phyloP scores from a whole-genome alignment of 2,797 vertebrate species.

The Gymnodraco acuticeps region DNA sequence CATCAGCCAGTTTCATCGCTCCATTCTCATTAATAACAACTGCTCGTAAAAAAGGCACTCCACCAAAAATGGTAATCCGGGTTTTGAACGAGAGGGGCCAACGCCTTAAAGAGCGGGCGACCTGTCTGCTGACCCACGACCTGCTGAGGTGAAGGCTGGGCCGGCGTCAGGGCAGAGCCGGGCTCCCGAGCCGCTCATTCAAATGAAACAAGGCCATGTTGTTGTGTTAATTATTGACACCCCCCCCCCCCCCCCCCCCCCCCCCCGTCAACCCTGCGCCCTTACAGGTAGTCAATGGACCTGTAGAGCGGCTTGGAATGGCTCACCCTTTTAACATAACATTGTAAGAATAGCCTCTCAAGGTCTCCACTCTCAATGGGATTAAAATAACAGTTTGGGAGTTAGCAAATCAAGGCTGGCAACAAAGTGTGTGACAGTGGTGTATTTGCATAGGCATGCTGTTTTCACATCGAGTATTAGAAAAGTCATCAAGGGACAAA shows the following conservation, averaged over 20 bases:
- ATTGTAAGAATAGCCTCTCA: conserved; percentile 78
- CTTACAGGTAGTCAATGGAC: conserved; percentile 77
- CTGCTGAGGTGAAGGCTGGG: conserved; percentile 78
- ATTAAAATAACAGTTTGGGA: conserved; percentile 86
- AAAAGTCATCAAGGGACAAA: conserved; percentile 4
- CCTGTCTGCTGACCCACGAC: conserved; percentile 83
- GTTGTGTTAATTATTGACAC: conserved; percentile 88
- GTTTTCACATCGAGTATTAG: conserved; percentile 35
- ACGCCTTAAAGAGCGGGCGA: conserved; percentile 83
- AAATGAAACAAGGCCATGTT: conserved; percentile 85
- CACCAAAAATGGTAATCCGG: conserved; percentile 87
- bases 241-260: conserved; percentile 50
- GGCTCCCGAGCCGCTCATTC: conserved; percentile 77
- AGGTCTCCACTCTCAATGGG: conserved; percentile 83
- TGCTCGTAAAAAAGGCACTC: conserved; percentile 57
- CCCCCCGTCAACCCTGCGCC: conserved; percentile 54
- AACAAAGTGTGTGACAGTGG: conserved; percentile 55
- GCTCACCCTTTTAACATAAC: conserved; percentile 79
- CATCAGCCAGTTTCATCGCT: conserved; percentile 69
- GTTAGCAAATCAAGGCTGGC: conserved; percentile 47
- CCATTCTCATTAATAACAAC: conserved; percentile 85
- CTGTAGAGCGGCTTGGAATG: conserved; percentile 72
- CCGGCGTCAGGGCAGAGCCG: conserved; percentile 74
- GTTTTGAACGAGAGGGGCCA: conserved; percentile 74
- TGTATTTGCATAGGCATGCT: conserved; percentile 65